Evolutionary conservation across 2,888 invertebrate species (phyloP), one percentile per base, ranked within the genome.

Genomic region (Harpalus rufipes): DNA sequence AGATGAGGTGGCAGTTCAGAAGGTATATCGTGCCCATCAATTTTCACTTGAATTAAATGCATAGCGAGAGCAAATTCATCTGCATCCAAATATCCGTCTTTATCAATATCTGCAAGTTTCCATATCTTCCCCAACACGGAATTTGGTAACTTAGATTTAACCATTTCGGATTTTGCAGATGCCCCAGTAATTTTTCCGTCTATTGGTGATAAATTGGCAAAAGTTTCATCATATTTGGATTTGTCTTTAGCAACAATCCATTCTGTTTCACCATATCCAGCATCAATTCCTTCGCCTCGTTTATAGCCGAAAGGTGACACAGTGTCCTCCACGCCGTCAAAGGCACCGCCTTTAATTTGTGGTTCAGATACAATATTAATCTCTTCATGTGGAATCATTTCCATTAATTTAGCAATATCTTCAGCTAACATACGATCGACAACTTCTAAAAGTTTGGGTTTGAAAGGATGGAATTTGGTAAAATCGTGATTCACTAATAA

Each of bases 61-160:
- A 98, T 97, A 39, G 99, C 98, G 86, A 99, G 93, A 39, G 99
- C 99, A 92, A 99, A 99, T 92, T 99, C 99, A 89, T 99, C 99
- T 12, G 94, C 92, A 92, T 99, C 99, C 88, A 99, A 93, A 92
- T 97, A 95, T 51, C 99, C 99, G 91, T 99, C 99, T 89, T 96
- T 95, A 92, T 99, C 99, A 87, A 98, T 95, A 92, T 99, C 99
- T 0, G 99, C 95, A 86, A 99, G 92, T 92, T 98, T 99, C 99
- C 99, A 99, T 89, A 99, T 97, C 93, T 97, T 97, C 87, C 98
- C 98, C 87, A 99, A 94, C 86, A 99, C 98, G 51, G 97, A 96
- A 91, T 99, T 99, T 4, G 99, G 99, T 89, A 99, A 93, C 92
- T 99, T 99, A 32, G 99, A 99, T 92, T 98, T 99, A 86, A 98